Evolutionary conservation across 2,888 invertebrate species (phyloP), one percentile per base, ranked within the genome.

Genomic region (Hemistola chrysoprasaria): DNA sequence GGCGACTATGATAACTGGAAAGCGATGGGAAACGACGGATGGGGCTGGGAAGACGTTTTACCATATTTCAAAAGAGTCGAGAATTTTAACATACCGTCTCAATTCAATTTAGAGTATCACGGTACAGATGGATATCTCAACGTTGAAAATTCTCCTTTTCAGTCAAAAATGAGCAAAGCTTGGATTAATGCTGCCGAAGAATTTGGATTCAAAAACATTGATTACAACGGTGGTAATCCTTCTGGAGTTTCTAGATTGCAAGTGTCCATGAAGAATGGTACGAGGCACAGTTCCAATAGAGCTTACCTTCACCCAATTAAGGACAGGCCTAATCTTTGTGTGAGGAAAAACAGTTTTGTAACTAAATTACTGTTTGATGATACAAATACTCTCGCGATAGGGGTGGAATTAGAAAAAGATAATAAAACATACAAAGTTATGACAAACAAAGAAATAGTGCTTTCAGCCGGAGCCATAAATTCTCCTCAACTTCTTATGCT

Each of bases 1-100:
- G 59, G 68, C 3, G 91, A 92, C 55, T 93, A 87, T 47, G 74
- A 90, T 27, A 65, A 74, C 29, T 93, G 93, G 93, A 76, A 83
- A 27, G 60, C 63, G 0, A 55, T 71, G 16, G 91, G 91, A 7
- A 91, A 91, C 47, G 8, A 48, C 0, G 87, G 85, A 0, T 92
- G 92, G 92, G 36, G 27, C 16, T 51, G 91, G 67, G 65, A 86
- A 2, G 73, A 87, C 4, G 76, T 91, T 0, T 41, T 65, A 1
- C 61, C 75, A 11, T 48, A 48, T 39, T 52, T 48, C 11, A 10
- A 31, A 8, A 46, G 28, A 33, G 5, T 90, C 10, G 47, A 53
- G 37, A 25, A 36, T 20, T 25, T 6, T 22, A 43, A 10, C 8
- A 48, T 3, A 24, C 11, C 22, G 8, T 2, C 9, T 26, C 21